phyloP scores from a whole-genome alignment of 1,140 invertebrate genomes.

The Scylla paramamosain region DNA sequence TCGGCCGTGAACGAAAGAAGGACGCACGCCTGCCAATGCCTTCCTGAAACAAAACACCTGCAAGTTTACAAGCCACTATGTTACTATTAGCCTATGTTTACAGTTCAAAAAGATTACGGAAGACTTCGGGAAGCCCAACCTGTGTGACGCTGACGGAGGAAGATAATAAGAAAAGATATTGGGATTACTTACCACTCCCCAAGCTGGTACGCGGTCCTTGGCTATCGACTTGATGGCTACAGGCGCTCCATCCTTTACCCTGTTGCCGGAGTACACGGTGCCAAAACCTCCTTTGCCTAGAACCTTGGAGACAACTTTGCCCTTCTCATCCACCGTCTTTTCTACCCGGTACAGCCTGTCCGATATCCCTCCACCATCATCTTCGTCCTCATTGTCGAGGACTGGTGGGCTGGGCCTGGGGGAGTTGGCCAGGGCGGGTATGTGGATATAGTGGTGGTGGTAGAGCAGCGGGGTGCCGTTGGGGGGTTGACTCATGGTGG shows the following conservation, averaged over 20 bases:
- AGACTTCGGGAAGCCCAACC: no score
- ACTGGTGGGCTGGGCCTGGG: background rate
- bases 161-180: background rate
- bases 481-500: background rate
- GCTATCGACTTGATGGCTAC: slow-evolving; percentile 85
- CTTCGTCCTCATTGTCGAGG: background rate
- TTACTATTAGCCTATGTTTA: no score
- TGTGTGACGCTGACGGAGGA: background rate
- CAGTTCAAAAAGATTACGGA: no score
- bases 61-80: no score
- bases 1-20: no score
- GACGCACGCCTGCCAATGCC: no score
- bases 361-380: background rate
- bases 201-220: slow-evolving; percentile 84
- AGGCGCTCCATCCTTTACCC: slow-evolving; percentile 81
- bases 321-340: slow-evolving; percentile 72
- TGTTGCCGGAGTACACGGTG: slow-evolving; percentile 82
- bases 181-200: slow-evolving; percentile 82
- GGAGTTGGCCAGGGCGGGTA: background rate
- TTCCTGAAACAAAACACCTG: no score
- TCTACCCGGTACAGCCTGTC: slow-evolving; percentile 56
- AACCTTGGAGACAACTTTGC: slow-evolving; percentile 79
- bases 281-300: slow-evolving; percentile 84
- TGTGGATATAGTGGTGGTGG: slow-evolving; percentile 28
- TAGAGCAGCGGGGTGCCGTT: background rate